phyloP scores from a whole-genome alignment of 1,140 invertebrate genomes.

The Papilio polytes region DNA sequence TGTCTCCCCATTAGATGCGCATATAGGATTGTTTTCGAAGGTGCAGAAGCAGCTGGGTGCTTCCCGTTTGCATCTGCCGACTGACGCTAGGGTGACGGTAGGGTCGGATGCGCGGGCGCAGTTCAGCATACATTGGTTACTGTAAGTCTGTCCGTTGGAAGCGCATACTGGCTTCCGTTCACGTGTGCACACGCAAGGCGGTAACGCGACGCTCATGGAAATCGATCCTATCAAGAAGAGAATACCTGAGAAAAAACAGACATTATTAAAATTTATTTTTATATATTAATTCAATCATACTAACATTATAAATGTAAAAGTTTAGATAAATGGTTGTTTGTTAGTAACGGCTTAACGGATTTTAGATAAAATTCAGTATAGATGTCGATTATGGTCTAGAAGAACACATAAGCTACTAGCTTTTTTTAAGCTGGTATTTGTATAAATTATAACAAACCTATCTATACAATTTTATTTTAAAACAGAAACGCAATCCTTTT shows the following conservation, averaged over 20 bases:
- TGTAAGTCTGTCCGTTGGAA: constrained; percentile 76
- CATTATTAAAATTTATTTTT: no score
- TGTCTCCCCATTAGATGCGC: constrained; percentile 47
- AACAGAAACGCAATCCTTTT: no score
- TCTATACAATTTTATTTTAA: neutral
- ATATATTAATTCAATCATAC: neutral
- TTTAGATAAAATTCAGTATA: no score
- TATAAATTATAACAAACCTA: neutral
- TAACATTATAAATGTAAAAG: no score
- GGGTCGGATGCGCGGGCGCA: constrained; percentile 57
- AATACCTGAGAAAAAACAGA: constrained; percentile 45
- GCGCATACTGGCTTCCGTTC: constrained; percentile 82
- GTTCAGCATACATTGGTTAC: constrained; percentile 79
- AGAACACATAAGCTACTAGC: no score
- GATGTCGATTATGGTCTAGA: no score
- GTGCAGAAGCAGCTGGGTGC: constrained; percentile 44
- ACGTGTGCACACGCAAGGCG: constrained; percentile 79
- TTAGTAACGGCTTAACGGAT: no score
- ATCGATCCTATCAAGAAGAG: constrained; percentile 49
- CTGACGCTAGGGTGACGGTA: constrained; percentile 39
- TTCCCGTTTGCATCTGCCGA: constrained; percentile 41
- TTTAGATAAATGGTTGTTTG: no score
- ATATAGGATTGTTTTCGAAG: constrained; percentile 45
- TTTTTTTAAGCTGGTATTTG: no score
- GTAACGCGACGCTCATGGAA: constrained; percentile 50